These are phyloP conservation scores for Lordiphosa clarofinis DNA, from an alignment of 1,140 invertebrate genomes.

Conservation along the genomic window DNA sequence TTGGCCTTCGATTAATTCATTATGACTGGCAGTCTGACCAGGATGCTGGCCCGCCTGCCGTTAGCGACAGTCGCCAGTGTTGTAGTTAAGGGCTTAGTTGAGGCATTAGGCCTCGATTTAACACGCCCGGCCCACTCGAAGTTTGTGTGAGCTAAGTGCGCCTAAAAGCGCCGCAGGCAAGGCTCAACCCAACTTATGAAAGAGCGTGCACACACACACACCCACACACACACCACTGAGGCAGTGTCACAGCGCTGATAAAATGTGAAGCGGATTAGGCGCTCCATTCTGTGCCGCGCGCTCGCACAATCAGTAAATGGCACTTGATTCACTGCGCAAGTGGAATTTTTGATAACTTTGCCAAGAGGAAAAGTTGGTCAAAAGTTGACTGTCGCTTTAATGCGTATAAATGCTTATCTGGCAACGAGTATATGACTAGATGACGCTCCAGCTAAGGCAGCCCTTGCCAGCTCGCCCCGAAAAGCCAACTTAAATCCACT, in stretches of 20 bases:
- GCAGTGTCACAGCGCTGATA: slow-evolving; percentile 72
- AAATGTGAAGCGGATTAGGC: slow-evolving; percentile 76
- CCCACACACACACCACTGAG: slow-evolving; percentile 34
- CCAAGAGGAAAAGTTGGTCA: slow-evolving; percentile 64
- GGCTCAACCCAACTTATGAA: slow-evolving; percentile 66
- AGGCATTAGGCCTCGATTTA: slow-evolving; percentile 73
- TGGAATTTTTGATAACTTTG: slow-evolving; percentile 78
- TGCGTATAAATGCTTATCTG: slow-evolving; percentile 70
- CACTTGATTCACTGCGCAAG: slow-evolving; percentile 77
- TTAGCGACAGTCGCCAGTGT: slow-evolving; percentile 61
- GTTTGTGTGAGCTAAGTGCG: slow-evolving; percentile 52
- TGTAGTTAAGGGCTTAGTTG: slow-evolving; percentile 74
- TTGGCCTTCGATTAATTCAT: slow-evolving; percentile 70
- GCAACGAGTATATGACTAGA: slow-evolving; percentile 53
- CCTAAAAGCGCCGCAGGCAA: slow-evolving; percentile 68
- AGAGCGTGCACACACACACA: slow-evolving; percentile 43
- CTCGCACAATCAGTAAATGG: slow-evolving; percentile 74
- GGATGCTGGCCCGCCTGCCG: slow-evolving; percentile 11
- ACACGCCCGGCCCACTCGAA: slow-evolving; percentile 45
- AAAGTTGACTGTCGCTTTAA: slow-evolving; percentile 71
- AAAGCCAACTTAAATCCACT: slow-evolving; percentile 73
- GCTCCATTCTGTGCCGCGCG: slow-evolving; percentile 40
- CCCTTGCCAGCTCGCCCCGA: background rate
- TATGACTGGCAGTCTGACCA: slow-evolving; percentile 26
- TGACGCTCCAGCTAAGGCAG: slow-evolving; percentile 18